Percentiles rank a stretch among this genome's conserved stretches.
Conservation (phyloP, 92 coral and sea anemone species). For the Epizoanthus stellaris region DNA sequence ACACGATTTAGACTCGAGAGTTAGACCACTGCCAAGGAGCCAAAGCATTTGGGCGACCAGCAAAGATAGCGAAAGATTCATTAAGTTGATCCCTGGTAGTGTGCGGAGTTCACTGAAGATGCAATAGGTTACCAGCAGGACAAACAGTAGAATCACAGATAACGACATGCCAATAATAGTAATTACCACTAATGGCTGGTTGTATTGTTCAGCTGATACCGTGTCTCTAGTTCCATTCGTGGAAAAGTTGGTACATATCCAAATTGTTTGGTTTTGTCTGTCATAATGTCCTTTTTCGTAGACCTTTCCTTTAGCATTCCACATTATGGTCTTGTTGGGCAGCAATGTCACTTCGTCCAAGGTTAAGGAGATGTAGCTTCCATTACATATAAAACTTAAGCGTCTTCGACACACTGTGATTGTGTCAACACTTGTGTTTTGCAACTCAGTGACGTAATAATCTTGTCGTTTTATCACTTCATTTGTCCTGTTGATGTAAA, state of each 20-base stretch:
- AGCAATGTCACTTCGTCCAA: slow-evolving; percentile 19
- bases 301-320: slow-evolving; percentile 22
- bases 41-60: too few species aligned
- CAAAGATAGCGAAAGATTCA: too few species aligned
- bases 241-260: slow-evolving; percentile 16
- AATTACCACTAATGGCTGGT: too few species aligned
- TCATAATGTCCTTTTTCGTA: slow-evolving; percentile 3
- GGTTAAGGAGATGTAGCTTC: slow-evolving; percentile 30
- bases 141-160: too few species aligned
- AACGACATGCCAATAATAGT: too few species aligned
- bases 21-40: too few species aligned
- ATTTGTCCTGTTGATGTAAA: neutral
- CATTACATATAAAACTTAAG: slow-evolving; percentile 39
- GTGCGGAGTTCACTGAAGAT: too few species aligned
- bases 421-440: neutral
- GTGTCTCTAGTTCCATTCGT: too few species aligned
- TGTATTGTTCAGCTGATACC: too few species aligned
- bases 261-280: neutral
- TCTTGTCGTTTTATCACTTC: neutral
- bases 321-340: slow-evolving; percentile 34
- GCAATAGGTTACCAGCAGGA: too few species aligned
- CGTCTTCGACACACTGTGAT: slow-evolving; percentile 4
- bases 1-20: too few species aligned
- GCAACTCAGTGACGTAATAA: neutral
- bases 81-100: too few species aligned